Conservation (phyloP, 2,888 invertebrate genomes). For the Meandrusa payeni region DNA sequence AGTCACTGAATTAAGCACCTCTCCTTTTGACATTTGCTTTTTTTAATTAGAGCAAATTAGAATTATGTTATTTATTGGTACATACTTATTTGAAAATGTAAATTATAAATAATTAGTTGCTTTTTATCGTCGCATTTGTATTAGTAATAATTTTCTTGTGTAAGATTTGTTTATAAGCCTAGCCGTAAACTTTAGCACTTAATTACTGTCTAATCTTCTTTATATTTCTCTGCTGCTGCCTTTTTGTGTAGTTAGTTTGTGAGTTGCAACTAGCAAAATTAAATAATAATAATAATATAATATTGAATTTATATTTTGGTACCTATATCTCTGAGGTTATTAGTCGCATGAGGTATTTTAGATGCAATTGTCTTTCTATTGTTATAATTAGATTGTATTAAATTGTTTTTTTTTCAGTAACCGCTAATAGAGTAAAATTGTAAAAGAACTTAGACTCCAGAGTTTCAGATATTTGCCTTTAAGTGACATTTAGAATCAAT, state of each 20-base stretch:
- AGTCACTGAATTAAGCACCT: conserved; percentile 71
- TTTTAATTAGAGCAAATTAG: conserved; percentile 22
- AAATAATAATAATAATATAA: no score
- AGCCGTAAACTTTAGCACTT: conserved; percentile 5
- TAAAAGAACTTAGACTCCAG: not conserved
- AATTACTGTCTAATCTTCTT: conserved; percentile 7
- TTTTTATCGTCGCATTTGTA: conserved; percentile 18
- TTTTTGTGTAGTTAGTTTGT: conserved; percentile 13
- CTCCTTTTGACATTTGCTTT: conserved; percentile 38
- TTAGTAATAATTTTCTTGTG: conserved; percentile 5
- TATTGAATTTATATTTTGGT: not conserved
- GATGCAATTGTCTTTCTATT: not conserved
- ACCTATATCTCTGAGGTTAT: not conserved
- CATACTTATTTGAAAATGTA: conserved; percentile 3
- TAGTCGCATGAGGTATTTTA: conserved; percentile 14
- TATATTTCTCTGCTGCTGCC: conserved; percentile 2
- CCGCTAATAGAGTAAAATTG: not conserved
- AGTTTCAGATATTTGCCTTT: not conserved
- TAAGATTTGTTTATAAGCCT: conserved; percentile 10
- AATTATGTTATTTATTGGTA: conserved; percentile 3
- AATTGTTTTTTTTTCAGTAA: conserved; percentile 3
- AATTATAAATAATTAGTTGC: conserved; percentile 3
- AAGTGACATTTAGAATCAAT: conserved; percentile 4
- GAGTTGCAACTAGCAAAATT: no score
- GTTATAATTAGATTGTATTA: conserved; percentile 4